Evolutionary conservation across 1,140 invertebrate species (phyloP).

Genomic region (Ooceraea biroi): DNA sequence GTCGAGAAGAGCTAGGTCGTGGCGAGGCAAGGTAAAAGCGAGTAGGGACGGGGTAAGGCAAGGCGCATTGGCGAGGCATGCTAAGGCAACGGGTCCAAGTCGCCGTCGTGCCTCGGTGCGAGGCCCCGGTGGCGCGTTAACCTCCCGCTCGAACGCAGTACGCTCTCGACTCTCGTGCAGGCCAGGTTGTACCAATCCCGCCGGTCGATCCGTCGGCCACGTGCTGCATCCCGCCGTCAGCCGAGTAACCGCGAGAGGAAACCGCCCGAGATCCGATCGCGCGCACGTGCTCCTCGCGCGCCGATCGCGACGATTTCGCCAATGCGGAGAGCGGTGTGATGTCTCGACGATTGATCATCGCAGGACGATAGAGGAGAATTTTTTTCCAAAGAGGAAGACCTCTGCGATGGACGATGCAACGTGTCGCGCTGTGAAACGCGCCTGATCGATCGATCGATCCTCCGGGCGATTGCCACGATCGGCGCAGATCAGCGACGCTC

Average conservation of each 20-base stretch:
- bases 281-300: conserved; percentile 26
- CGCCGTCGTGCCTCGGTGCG: conserved; percentile 64
- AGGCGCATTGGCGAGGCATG: conserved; percentile 75
- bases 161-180: conserved; percentile 83
- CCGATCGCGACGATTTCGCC: not conserved
- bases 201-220: conserved; percentile 75
- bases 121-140: conserved; percentile 80
- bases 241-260: conserved; percentile 9
- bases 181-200: conserved; percentile 81
- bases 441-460: not conserved
- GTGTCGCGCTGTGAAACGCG: not conserved
- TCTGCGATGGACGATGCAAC: not conserved
- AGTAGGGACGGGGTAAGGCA: conserved; percentile 70
- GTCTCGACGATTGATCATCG: too few relatives aligned
- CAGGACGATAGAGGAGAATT: not conserved
- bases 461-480: not conserved
- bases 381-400: not conserved
- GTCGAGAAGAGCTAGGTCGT: conserved; percentile 66
- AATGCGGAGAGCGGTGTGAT: not conserved
- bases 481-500: not conserved
- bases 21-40: conserved; percentile 71
- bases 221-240: conserved; percentile 70
- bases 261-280: conserved; percentile 9
- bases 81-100: conserved; percentile 78
- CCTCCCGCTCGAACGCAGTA: conserved; percentile 81